Evolutionary conservation across 2,113 vertebrate species (phyloP).

Genomic region (Colinus virginianus): DNA sequence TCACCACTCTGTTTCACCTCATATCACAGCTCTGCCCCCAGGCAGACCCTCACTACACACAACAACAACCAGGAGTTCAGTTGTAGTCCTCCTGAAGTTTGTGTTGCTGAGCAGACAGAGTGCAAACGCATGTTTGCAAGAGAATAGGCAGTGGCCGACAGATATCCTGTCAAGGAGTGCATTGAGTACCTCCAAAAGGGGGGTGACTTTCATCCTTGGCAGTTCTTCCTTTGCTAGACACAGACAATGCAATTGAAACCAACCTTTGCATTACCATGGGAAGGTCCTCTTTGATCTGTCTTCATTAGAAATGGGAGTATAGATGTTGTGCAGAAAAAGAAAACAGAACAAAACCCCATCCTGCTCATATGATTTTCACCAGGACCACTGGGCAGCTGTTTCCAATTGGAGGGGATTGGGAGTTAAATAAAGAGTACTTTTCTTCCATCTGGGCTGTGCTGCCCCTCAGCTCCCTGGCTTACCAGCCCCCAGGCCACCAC

Average conservation of each 20-base stretch:
- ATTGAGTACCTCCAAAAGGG: neutral
- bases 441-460: constrained; percentile 15
- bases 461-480: constrained; percentile 16
- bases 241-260: constrained; percentile 19
- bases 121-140: neutral
- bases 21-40: neutral
- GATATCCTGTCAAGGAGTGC: neutral
- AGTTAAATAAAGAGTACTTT: constrained; percentile 46
- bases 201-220: neutral
- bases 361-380: constrained; percentile 20
- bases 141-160: neutral
- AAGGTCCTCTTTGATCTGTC: constrained; percentile 35
- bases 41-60: neutral
- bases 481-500: constrained; percentile 7
- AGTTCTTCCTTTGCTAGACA: neutral
- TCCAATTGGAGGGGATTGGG: constrained; percentile 10
- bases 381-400: constrained; percentile 47
- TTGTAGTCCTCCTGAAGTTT: neutral
- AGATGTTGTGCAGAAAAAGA: neutral
- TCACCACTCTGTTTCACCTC: neutral
- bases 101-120: neutral
- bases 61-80: neutral
- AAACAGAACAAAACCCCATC: neutral
- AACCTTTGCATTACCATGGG: neutral
- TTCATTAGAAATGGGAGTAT: neutral